A percentile compares a stretch with the other conserved stretches of the same genome.
These are phyloP conservation scores for Gisinianus flammeolus DNA, from an alignment of 2,888 invertebrate species.

Conservation along the genomic window DNA sequence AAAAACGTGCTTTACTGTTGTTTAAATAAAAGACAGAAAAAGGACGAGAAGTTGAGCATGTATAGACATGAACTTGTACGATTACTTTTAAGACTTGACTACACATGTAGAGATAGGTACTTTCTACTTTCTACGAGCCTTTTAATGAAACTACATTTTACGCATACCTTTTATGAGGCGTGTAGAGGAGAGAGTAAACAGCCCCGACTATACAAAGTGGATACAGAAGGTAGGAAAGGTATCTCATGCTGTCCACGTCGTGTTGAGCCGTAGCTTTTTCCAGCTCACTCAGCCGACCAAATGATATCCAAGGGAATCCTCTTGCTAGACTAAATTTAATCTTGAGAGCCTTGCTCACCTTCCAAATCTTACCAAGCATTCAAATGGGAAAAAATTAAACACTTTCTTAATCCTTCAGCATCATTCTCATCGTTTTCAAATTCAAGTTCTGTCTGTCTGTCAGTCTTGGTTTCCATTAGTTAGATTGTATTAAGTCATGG, in stretches of 20 bases:
- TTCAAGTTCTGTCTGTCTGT: neutral
- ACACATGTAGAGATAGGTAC: neutral
- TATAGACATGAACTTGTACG: slow-evolving; percentile 9
- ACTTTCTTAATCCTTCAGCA: slow-evolving; percentile 4
- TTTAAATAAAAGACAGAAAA: neutral
- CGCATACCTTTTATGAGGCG: slow-evolving; percentile 86
- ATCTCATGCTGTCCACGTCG: slow-evolving; percentile 91
- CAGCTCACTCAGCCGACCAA: slow-evolving; percentile 65
- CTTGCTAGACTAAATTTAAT: slow-evolving; percentile 67
- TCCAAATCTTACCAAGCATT: slow-evolving; percentile 77
- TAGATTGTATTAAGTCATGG: too few species aligned
- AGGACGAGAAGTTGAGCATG: neutral
- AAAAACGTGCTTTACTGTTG: too few species aligned
- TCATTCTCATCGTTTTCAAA: neutral
- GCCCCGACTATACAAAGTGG: slow-evolving; percentile 88
- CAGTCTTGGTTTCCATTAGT: too few species aligned
- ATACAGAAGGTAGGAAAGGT: slow-evolving; percentile 85
- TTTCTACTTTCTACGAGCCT: neutral
- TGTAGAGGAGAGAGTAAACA: slow-evolving; percentile 88
- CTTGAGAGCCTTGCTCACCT: slow-evolving; percentile 89
- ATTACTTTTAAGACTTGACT: neutral
- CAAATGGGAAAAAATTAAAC: slow-evolving; percentile 6
- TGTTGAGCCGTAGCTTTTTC: slow-evolving; percentile 84
- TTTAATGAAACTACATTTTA: slow-evolving; percentile 4
- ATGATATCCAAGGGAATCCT: slow-evolving; percentile 53